A percentile compares a stretch with the other conserved stretches of the same genome.
phyloP scores from a whole-genome alignment of 2,888 invertebrate species.

The Pegoplata infirma region DNA sequence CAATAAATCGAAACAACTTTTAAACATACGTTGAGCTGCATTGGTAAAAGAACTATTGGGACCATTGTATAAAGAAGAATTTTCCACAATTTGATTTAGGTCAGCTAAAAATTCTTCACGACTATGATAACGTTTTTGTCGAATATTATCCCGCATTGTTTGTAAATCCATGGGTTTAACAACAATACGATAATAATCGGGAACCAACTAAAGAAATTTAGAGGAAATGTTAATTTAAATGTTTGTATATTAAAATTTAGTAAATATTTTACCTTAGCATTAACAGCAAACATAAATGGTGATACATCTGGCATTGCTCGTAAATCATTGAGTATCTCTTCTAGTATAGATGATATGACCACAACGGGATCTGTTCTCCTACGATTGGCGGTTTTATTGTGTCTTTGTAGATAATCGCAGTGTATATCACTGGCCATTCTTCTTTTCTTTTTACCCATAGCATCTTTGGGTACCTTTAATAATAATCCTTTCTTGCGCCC shows the following conservation, averaged over 20 bases:
- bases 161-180: conserved; percentile 98
- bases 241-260: too few relatives aligned
- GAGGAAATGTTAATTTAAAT: neutral
- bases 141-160: conserved; percentile 92
- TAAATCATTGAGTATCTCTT: conserved; percentile 94
- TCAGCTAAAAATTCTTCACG: conserved; percentile 97
- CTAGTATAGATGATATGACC: conserved; percentile 93
- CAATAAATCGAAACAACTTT: conserved; percentile 90
- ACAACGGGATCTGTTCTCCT: conserved; percentile 97
- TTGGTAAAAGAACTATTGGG: conserved; percentile 89
- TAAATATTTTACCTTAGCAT: conserved; percentile 84
- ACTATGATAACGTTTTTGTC: conserved; percentile 94
- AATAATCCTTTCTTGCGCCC: conserved; percentile 88
- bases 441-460: conserved; percentile 83
- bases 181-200: conserved; percentile 96
- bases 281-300: conserved; percentile 96
- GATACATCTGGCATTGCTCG: conserved; percentile 94
- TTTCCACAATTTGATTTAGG: conserved; percentile 97
- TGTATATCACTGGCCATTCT: conserved; percentile 84
- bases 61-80: conserved; percentile 96
- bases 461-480: conserved; percentile 88
- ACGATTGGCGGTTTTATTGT: conserved; percentile 90
- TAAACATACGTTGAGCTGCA: conserved; percentile 92
- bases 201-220: conserved; percentile 83
- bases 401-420: conserved; percentile 93